A percentile compares a stretch with the other conserved stretches of the same genome.
These are phyloP conservation scores for Drosophila anceps DNA, from an alignment of 2,888 invertebrate species.

Conservation along the genomic window DNA sequence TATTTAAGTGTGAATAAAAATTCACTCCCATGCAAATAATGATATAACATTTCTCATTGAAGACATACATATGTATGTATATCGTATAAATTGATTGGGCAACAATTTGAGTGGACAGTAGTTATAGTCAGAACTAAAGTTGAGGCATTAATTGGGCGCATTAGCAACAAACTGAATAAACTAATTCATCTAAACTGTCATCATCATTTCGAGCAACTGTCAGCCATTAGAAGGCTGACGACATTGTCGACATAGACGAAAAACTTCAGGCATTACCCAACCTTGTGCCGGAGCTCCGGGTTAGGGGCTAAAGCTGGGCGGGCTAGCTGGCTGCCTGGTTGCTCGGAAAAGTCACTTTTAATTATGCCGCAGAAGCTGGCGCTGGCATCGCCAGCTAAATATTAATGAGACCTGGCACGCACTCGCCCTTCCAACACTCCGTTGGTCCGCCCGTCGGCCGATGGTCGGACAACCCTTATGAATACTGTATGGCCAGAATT, in stretches of 20 bases:
- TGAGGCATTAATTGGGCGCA: slow-evolving; percentile 74
- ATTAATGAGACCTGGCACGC: slow-evolving; percentile 72
- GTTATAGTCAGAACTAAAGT: slow-evolving; percentile 17
- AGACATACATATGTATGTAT: background rate
- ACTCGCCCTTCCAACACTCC: slow-evolving; percentile 12
- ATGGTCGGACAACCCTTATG: slow-evolving; percentile 64
- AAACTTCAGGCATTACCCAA: slow-evolving; percentile 75
- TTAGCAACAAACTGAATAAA: slow-evolving; percentile 69
- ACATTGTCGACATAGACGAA: slow-evolving; percentile 67
- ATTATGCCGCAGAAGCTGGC: slow-evolving; percentile 62
- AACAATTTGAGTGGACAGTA: background rate
- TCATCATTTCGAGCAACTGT: slow-evolving; percentile 81
- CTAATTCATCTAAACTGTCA: slow-evolving; percentile 81
- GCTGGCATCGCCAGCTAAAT: slow-evolving; percentile 56
- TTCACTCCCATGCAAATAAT: slow-evolving; percentile 28
- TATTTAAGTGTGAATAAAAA: slow-evolving; percentile 59
- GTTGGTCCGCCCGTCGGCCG: background rate
- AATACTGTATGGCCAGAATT: slow-evolving; percentile 68
- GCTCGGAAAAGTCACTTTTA: slow-evolving; percentile 76
- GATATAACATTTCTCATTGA: slow-evolving; percentile 19
- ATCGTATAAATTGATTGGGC: slow-evolving; percentile 17
- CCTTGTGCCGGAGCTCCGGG: slow-evolving; percentile 5
- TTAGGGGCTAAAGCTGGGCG: background rate
- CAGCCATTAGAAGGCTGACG: slow-evolving; percentile 66
- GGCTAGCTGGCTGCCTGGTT: slow-evolving; percentile 22